Percentiles rank a stretch among this genome's conserved stretches.
These are phyloP conservation scores for Nannobrachium achirus DNA, from an alignment of 2,113 vertebrate species.

Conservation along the genomic window DNA sequence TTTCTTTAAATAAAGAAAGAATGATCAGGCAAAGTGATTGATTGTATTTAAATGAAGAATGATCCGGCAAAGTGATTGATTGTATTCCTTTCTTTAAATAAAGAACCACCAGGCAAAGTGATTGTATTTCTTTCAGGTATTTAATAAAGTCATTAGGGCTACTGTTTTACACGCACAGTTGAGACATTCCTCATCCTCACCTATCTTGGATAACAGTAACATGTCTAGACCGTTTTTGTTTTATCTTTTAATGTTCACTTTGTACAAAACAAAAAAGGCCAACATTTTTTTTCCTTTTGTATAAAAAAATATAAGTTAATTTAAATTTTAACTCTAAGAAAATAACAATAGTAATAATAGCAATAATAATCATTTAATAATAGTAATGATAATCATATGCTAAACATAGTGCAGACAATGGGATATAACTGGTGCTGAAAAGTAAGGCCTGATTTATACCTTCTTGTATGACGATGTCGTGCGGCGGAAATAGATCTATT, in stretches of 20 bases:
- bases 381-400: conserved; percentile 79
- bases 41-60: too few relatives aligned
- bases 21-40: too few relatives aligned
- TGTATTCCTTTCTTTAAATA: neutral
- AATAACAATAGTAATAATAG: conserved; percentile 83
- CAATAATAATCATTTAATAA: conserved; percentile 67
- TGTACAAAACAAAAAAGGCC: conserved; percentile 84
- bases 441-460: conserved; percentile 27
- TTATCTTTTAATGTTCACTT: conserved; percentile 77
- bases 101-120: conserved; percentile 17
- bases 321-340: conserved; percentile 84
- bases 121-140: conserved; percentile 71
- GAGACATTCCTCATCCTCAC: conserved; percentile 82
- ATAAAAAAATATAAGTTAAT: conserved; percentile 89
- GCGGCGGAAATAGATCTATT: too few relatives aligned
- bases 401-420: conserved; percentile 85
- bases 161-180: conserved; percentile 82
- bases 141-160: conserved; percentile 84
- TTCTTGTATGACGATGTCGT: too few relatives aligned
- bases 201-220: conserved; percentile 79
- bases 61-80: too few relatives aligned
- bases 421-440: conserved; percentile 77
- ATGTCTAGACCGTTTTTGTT: conserved; percentile 77
- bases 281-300: conserved; percentile 78
- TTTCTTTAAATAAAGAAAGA: too few relatives aligned